phyloP scores from a whole-genome alignment of 2,888 invertebrate species.

The Ditula angustiorana region DNA sequence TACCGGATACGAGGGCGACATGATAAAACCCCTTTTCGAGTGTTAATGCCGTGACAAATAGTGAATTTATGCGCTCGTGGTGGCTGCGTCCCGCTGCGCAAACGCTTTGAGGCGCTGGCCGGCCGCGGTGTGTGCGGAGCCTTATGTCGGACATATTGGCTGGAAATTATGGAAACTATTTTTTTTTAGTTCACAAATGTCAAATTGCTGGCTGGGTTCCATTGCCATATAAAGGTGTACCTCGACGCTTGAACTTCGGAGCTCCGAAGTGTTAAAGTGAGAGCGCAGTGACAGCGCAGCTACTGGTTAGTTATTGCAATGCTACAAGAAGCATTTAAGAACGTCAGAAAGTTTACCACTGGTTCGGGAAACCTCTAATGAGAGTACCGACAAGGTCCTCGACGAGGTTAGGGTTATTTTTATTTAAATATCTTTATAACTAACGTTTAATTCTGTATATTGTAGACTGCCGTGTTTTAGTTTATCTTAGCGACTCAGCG shows the following conservation, averaged over 20 bases:
- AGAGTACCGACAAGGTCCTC: too few species aligned
- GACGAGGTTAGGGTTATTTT: too few species aligned
- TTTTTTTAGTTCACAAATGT: slow-evolving; percentile 24
- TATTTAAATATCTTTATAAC: too few species aligned
- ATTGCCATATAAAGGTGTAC: not conserved
- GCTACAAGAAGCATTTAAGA: too few species aligned
- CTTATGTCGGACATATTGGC: slow-evolving; percentile 8
- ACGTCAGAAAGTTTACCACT: too few species aligned
- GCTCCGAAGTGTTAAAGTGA: not conserved
- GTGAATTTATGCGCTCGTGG: slow-evolving; percentile 80
- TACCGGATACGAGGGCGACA: slow-evolving; percentile 82
- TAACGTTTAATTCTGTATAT: not conserved
- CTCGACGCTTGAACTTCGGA: not conserved
- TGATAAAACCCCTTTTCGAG: slow-evolving; percentile 82
- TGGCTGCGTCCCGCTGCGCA: slow-evolving; percentile 73
- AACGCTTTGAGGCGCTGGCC: slow-evolving; percentile 23
- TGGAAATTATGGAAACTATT: slow-evolving; percentile 15
- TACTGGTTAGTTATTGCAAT: slow-evolving; percentile 6
- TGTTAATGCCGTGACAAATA: slow-evolving; percentile 85
- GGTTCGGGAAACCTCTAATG: too few species aligned
- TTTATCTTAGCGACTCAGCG: slow-evolving; percentile 51
- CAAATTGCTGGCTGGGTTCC: slow-evolving; percentile 11
- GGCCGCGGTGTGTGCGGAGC: not conserved
- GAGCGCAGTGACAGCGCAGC: not conserved
- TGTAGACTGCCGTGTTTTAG: slow-evolving; percentile 25